phyloP scores from a whole-genome alignment of 2,888 invertebrate species.

The Malthinus seriepunctatus region DNA sequence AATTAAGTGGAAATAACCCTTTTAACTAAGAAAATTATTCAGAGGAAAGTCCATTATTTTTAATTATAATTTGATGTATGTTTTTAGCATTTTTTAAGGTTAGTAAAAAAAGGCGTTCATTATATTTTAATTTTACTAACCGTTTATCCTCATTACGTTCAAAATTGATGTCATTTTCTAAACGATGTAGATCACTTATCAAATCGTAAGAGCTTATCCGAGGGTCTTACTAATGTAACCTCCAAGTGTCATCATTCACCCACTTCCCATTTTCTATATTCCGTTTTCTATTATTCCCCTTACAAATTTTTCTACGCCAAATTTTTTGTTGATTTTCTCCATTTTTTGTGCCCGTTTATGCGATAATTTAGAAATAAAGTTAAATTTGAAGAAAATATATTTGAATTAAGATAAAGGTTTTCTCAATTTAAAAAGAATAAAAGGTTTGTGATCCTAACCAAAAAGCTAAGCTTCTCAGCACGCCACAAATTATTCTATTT shows the following conservation, averaged over 20 bases:
- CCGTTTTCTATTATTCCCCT: constrained; percentile 12
- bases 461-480: constrained; percentile 2
- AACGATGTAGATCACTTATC: constrained; percentile 31
- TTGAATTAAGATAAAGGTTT: constrained; percentile 6
- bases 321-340: constrained; percentile 5
- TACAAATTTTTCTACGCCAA: background rate
- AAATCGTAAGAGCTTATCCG: constrained; percentile 36
- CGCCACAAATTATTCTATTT: constrained; percentile 6
- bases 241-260: constrained; percentile 35
- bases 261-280: constrained; percentile 14
- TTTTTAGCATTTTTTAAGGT: too few relatives aligned
- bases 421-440: constrained; percentile 6
- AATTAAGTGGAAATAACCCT: too few relatives aligned
- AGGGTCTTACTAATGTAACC: constrained; percentile 29
- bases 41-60: too few relatives aligned
- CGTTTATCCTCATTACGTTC: constrained; percentile 27
- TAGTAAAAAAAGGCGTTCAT: constrained; percentile 1
- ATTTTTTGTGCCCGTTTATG: too few relatives aligned
- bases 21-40: too few relatives aligned
- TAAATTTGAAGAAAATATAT: constrained; percentile 2
- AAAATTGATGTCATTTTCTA: constrained; percentile 31
- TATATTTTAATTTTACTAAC: constrained; percentile 26
- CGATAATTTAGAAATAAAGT: too few relatives aligned
- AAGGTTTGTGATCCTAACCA: constrained; percentile 1
- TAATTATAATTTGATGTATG: too few relatives aligned